These are phyloP conservation scores for Anthophora plumipes DNA, from an alignment of 2,888 invertebrate genomes.

Conservation along the genomic window DNA sequence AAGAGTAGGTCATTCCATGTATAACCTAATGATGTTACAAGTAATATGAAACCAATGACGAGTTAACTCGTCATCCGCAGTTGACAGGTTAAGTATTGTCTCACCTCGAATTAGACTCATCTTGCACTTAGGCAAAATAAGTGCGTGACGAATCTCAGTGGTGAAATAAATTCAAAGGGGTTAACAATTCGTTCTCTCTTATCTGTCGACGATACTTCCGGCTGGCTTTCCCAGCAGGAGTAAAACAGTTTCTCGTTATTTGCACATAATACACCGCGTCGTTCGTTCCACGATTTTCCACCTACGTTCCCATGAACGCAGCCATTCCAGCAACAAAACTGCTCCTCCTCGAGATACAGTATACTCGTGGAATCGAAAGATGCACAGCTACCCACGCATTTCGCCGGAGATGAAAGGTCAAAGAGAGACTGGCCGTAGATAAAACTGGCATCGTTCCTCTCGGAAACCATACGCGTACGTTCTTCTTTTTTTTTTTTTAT, in stretches of 20 bases:
- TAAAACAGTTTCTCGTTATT: constrained; percentile 23
- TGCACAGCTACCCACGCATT: constrained; percentile 55
- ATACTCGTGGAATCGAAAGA: constrained; percentile 31
- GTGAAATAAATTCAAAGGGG: too few species aligned
- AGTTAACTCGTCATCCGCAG: too few species aligned
- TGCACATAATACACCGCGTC: constrained; percentile 34
- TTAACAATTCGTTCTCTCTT: neutral
- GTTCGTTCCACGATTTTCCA: constrained; percentile 31
- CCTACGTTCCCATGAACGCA: constrained; percentile 33
- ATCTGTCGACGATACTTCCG: neutral
- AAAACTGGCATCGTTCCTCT: neutral
- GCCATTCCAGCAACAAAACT: constrained; percentile 7
- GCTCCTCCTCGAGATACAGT: constrained; percentile 24
- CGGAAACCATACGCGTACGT: neutral
- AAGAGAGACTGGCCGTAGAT: constrained; percentile 14
- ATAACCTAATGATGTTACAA: too few species aligned
- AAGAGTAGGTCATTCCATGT: too few species aligned
- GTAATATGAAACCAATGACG: too few species aligned
- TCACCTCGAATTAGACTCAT: too few species aligned
- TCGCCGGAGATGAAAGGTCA: constrained; percentile 71
- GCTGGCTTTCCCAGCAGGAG: neutral
- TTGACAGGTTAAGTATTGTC: too few species aligned
- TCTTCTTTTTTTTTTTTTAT: neutral
- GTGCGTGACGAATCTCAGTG: too few species aligned
- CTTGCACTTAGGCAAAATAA: too few species aligned